Base-by-base conservation (phyloP, 1,140 invertebrate genomes). In the Grapholita molesta region DNA sequence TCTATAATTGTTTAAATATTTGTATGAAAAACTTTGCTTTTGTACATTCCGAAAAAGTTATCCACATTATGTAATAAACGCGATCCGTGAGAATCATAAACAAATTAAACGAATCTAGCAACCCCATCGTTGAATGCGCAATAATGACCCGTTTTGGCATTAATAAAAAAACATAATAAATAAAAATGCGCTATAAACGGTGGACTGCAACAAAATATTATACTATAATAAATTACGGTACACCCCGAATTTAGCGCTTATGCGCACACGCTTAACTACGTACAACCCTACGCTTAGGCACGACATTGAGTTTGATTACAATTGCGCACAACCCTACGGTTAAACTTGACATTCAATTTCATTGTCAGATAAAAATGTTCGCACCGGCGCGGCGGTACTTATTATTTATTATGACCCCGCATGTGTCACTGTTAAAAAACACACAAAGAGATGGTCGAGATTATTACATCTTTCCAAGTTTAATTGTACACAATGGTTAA, bases 401-500 rank as follows among this genome's bases (percentile, higher is more conserved):
- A 83, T 84, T 83, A 85, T 86, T 87, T 87, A 84, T 85, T 83
- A 77, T 76, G 75, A 84, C 86, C 87, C 87, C 84, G 82, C 83
- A 89, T 90, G 85, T 86, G 75, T 77, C 81, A 80, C 68, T 78
- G 68, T 23, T 66, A 71, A 77, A 85, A 88, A 87, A 84, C 87
- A 83, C 69, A 89, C 83, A 89, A 90, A 84, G 82, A 88, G 81
- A 88, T 77, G 81, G 83, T 82, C 69, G 84, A 85, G 83, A 91
- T 88, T 86, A 89, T 91, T 86, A 89, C 83, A 88, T 91, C 85
- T 89, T 84, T 82, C 85, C 83, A 87, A 80, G 76, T 89, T 87
- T 91, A 86, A 90, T 91, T 86, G 82, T 86, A 85, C 79, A 89
- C 88, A 91, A 88, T 88, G 84, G 80, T 70, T 84, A 81, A 83